phyloP scores from a whole-genome alignment of 37 sponge, comb jelly and placozoan species.

The Mnemiopsis leidyi region DNA sequence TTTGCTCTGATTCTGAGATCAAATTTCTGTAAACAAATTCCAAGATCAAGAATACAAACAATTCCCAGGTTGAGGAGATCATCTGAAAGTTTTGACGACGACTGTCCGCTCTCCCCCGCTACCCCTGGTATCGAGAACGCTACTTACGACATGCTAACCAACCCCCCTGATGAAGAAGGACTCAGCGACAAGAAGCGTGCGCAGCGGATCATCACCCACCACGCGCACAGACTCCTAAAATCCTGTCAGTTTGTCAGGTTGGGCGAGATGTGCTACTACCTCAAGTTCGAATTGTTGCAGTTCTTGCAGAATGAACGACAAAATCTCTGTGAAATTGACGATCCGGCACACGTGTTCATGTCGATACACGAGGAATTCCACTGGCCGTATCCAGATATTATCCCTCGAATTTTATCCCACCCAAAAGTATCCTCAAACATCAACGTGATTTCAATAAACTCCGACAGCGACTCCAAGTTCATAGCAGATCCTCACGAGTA shows the following conservation, averaged over 20 bases:
- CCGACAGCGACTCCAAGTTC: background rate
- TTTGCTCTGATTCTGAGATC: too few relatives aligned
- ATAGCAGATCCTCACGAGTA: background rate
- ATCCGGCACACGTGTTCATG: slow-evolving; percentile 57
- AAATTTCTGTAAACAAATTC: too few relatives aligned
- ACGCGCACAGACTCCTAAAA: slow-evolving; percentile 46
- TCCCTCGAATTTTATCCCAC: slow-evolving; percentile 48
- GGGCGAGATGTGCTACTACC: slow-evolving; percentile 55
- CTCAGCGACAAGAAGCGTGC: slow-evolving; percentile 47
- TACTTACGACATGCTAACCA: slow-evolving; percentile 19
- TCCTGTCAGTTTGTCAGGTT: slow-evolving; percentile 28
- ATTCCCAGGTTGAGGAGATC: slow-evolving; percentile 33
- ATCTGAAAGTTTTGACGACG: slow-evolving; percentile 39
- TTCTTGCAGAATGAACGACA: slow-evolving; percentile 22
- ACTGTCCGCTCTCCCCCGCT: background rate
- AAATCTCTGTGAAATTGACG: slow-evolving; percentile 7
- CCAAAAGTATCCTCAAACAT: slow-evolving; percentile 35
- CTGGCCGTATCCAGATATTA: slow-evolving; percentile 55
- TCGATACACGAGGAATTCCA: slow-evolving; percentile 53
- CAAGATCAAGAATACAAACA: background rate
- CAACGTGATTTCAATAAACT: background rate
- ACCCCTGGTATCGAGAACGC: background rate
- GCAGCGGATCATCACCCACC: slow-evolving; percentile 29
- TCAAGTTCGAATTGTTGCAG: background rate
- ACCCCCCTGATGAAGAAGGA: background rate